Evolutionary conservation across 2,888 invertebrate species (phyloP).

Genomic region (Andrena camellia): DNA sequence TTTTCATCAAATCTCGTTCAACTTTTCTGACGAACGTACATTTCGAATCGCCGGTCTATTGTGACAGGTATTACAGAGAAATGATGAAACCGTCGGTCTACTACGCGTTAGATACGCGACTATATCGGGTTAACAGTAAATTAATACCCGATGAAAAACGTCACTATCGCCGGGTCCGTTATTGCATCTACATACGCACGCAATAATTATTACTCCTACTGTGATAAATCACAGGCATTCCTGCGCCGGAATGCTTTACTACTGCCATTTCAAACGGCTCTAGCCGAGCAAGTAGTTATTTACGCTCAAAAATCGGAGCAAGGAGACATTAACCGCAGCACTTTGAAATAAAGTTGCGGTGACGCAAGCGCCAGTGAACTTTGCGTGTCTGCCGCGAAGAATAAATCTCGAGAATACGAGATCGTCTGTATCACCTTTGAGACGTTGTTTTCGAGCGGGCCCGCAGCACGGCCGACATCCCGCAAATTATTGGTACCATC

Average conservation of each 20-base stretch:
- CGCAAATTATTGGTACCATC: slow-evolving; percentile 53
- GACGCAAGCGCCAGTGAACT: slow-evolving; percentile 65
- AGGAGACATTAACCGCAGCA: slow-evolving; percentile 52
- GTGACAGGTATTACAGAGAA: neutral
- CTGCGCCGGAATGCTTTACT: slow-evolving; percentile 48
- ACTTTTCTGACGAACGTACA: neutral
- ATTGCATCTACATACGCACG: slow-evolving; percentile 39
- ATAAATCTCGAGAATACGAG: slow-evolving; percentile 45
- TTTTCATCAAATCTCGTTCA: neutral
- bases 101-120: slow-evolving; percentile 7
- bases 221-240: slow-evolving; percentile 59
- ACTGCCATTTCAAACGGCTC: slow-evolving; percentile 55
- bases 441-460: neutral
- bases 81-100: slow-evolving; percentile 15
- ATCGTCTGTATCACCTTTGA: slow-evolving; percentile 23
- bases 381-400: slow-evolving; percentile 56
- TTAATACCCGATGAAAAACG: slow-evolving; percentile 42
- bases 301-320: slow-evolving; percentile 64
- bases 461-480: neutral
- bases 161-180: slow-evolving; percentile 28
- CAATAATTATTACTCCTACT: slow-evolving; percentile 53
- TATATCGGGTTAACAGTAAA: slow-evolving; percentile 31
- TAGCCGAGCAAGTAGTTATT: slow-evolving; percentile 58
- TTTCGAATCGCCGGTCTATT: slow-evolving; percentile 6
- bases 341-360: slow-evolving; percentile 39